These are phyloP conservation scores for Sparidentex hasta DNA, from an alignment of 2,797 vertebrate genomes.

Conservation along the genomic window DNA sequence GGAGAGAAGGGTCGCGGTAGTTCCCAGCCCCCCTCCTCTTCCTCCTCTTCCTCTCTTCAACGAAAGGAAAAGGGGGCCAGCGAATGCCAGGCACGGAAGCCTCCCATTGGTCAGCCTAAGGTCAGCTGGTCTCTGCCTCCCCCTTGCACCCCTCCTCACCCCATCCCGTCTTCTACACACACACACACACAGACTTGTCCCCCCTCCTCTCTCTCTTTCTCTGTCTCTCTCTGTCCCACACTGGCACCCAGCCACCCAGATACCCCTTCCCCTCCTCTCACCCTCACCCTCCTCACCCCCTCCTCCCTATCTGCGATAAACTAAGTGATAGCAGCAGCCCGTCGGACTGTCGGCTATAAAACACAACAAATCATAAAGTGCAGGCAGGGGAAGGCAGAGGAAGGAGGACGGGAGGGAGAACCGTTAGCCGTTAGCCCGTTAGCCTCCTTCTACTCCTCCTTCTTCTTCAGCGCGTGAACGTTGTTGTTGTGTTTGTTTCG, in stretches of 20 bases:
- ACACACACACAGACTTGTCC: background rate
- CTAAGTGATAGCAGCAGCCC: constrained; percentile 95
- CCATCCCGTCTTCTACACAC: constrained; percentile 81
- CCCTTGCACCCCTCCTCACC: constrained; percentile 74
- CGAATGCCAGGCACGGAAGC: constrained; percentile 89
- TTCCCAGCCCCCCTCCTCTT: constrained; percentile 65
- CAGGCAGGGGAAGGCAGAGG: constrained; percentile 83
- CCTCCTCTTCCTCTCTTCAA: constrained; percentile 86
- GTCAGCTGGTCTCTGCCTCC: constrained; percentile 93
- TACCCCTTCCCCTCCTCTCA: constrained; percentile 39
- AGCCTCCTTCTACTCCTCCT: constrained; percentile 75
- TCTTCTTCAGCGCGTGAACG: constrained; percentile 47
- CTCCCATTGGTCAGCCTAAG: constrained; percentile 94
- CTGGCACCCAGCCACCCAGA: constrained; percentile 69
- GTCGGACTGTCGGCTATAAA: constrained; percentile 95
- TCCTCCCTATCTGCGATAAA: constrained; percentile 98
- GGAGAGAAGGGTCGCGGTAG: background rate
- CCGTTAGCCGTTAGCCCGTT: constrained; percentile 75
- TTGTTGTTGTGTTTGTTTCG: constrained; percentile 77
- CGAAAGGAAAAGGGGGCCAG: constrained; percentile 63
- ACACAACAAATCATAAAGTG: constrained; percentile 99
- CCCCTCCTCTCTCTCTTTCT: constrained; percentile 1
- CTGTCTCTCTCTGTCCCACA: constrained; percentile 40
- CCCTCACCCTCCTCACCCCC: constrained; percentile 59
- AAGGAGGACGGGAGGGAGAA: constrained; percentile 87